Evolutionary conservation across 2,113 vertebrate genomes (phyloP).

Genomic region (Balaeniceps rex): DNA sequence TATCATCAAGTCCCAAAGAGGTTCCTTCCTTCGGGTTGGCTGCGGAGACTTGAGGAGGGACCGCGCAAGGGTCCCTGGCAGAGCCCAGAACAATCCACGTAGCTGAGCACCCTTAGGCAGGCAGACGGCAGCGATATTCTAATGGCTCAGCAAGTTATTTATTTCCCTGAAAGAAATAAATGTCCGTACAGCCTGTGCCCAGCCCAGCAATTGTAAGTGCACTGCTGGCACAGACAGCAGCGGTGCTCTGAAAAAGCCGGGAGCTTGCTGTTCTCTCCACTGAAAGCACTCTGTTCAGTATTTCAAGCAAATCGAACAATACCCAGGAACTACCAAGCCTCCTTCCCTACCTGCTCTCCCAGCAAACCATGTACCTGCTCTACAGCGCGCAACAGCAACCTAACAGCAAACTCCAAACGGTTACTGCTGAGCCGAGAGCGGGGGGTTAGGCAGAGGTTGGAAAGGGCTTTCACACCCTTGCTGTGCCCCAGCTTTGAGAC

Average conservation of each 20-base stretch:
- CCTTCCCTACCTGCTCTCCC: not conserved
- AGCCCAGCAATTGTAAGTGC: not conserved
- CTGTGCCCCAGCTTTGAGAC: not conserved
- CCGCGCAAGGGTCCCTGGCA: not conserved
- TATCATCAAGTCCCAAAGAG: not conserved
- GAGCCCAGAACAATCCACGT: not conserved
- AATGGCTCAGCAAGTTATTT: not conserved
- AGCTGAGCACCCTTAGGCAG: not conserved
- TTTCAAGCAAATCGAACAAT: conserved; percentile 7
- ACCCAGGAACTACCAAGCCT: not conserved
- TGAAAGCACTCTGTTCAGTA: not conserved
- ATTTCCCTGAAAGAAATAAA: not conserved
- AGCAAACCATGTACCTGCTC: not conserved
- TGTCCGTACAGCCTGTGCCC: not conserved
- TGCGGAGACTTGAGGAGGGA: not conserved
- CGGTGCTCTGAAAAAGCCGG: not conserved
- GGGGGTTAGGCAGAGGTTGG: not conserved
- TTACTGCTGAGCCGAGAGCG: not conserved
- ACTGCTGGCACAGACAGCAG: conserved; percentile 3
- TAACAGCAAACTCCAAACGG: not conserved
- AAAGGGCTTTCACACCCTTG: not conserved
- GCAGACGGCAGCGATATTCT: not conserved
- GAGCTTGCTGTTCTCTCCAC: not conserved
- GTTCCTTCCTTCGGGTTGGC: not conserved
- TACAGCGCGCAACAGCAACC: not conserved